These are phyloP conservation scores for Corythornis vintsioides DNA, from an alignment of 2,113 vertebrate species.

Conservation along the genomic window DNA sequence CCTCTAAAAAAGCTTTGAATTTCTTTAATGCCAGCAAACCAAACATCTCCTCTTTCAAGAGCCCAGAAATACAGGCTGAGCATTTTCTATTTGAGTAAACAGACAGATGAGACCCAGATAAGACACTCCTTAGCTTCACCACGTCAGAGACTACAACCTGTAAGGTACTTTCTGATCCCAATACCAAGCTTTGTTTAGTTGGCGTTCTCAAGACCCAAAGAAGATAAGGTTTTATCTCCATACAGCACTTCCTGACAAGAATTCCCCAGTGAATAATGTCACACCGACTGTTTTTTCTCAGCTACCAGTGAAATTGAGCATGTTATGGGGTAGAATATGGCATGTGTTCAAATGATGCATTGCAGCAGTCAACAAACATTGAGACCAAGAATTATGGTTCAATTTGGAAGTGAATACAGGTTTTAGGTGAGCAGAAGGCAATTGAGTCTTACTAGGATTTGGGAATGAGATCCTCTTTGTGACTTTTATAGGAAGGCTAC, in stretches of 20 bases:
- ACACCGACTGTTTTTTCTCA: slow-evolving; percentile 8
- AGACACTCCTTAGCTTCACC: background rate
- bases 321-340: background rate
- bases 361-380: slow-evolving; percentile 17
- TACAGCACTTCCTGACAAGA: background rate
- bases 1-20: background rate
- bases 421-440: slow-evolving; percentile 23
- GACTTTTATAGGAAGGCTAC: background rate
- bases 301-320: slow-evolving; percentile 10
- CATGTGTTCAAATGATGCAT: slow-evolving; percentile 1
- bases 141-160: background rate
- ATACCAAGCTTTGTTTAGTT: background rate
- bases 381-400: background rate
- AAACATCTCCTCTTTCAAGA: background rate
- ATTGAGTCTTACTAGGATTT: background rate
- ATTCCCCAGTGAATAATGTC: slow-evolving; percentile 9
- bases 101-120: background rate
- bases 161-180: slow-evolving; percentile 10
- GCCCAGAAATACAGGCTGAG: background rate
- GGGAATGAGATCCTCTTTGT: background rate
- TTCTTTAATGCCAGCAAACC: background rate
- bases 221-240: background rate
- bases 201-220: background rate
- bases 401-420: background rate
- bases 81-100: background rate